These are phyloP conservation scores for Cisticola juncidis DNA, from an alignment of 2,113 vertebrate genomes.

Conservation along the genomic window DNA sequence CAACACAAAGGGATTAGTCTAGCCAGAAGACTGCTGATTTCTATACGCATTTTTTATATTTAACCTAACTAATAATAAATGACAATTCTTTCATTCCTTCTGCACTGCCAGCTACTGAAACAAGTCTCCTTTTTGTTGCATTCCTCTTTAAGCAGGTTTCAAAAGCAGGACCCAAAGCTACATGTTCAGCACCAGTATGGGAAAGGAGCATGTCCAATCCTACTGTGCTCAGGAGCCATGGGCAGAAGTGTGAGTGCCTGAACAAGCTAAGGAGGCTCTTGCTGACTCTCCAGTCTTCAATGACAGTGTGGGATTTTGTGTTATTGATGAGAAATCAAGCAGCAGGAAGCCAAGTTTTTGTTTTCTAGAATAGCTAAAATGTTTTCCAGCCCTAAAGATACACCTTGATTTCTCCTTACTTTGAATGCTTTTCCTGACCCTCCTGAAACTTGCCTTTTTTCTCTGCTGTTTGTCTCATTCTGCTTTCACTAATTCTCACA, in stretches of 20 bases:
- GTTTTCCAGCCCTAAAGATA: neutral
- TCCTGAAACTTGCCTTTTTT: neutral
- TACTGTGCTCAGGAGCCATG: rapidly evolving
- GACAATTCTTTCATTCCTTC: neutral
- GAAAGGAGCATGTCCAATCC: neutral
- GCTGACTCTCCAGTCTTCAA: neutral
- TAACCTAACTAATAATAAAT: neutral
- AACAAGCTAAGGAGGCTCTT: neutral
- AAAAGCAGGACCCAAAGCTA: neutral
- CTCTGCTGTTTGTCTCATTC: neutral
- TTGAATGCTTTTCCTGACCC: neutral
- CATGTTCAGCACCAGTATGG: rapidly evolving
- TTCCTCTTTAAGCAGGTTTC: neutral
- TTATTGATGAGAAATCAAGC: neutral
- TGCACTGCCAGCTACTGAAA: neutral
- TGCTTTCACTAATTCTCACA: neutral
- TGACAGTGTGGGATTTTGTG: neutral
- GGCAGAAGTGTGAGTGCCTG: neutral
- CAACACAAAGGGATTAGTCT: neutral
- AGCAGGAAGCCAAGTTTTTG: neutral
- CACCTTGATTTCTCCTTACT: neutral
- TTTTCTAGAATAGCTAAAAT: neutral
- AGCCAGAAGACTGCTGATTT: neutral
- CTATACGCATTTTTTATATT: neutral
- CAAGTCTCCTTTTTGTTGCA: neutral